A percentile compares a stretch with the other conserved stretches of the same genome.
phyloP scores from a whole-genome alignment of 2,113 vertebrate genomes.

The Egretta garzetta region DNA sequence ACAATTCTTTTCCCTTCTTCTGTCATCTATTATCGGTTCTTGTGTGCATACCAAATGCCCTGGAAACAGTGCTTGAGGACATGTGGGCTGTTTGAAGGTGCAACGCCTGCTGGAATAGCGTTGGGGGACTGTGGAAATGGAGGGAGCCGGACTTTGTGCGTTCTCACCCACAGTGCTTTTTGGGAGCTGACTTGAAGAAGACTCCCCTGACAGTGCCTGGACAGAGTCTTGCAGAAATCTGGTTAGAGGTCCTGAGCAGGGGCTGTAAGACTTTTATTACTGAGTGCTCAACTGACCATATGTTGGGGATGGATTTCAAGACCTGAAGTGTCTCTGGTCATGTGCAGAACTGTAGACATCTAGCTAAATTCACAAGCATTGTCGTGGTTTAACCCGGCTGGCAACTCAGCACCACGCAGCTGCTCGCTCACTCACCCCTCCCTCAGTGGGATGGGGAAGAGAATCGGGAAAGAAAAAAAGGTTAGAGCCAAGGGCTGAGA shows the following conservation, averaged over 20 bases:
- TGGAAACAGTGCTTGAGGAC: not conserved
- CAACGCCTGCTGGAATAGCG: not conserved
- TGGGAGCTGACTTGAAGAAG: not conserved
- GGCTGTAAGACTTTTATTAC: not conserved
- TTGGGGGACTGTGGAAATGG: not conserved
- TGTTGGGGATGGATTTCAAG: not conserved
- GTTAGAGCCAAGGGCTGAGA: too few relatives aligned
- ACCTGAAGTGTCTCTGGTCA: not conserved
- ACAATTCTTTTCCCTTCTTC: not conserved
- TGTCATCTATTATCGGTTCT: not conserved
- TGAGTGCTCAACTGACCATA: not conserved
- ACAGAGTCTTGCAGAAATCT: not conserved
- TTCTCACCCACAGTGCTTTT: not conserved
- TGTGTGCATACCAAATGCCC: not conserved
- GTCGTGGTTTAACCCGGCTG: too few relatives aligned
- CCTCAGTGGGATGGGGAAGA: too few relatives aligned
- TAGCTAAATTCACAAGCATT: not conserved
- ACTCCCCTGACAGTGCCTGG: not conserved
- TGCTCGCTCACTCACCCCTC: too few relatives aligned
- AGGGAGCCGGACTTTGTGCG: fast-evolving
- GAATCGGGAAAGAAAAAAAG: too few relatives aligned
- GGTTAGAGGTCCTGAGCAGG: not conserved
- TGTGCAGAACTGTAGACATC: not conserved
- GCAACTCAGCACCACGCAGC: too few relatives aligned
- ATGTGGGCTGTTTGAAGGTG: not conserved